Evolutionary conservation across 2,113 vertebrate species (phyloP).

Genomic region (Psephotus haematonotus): DNA sequence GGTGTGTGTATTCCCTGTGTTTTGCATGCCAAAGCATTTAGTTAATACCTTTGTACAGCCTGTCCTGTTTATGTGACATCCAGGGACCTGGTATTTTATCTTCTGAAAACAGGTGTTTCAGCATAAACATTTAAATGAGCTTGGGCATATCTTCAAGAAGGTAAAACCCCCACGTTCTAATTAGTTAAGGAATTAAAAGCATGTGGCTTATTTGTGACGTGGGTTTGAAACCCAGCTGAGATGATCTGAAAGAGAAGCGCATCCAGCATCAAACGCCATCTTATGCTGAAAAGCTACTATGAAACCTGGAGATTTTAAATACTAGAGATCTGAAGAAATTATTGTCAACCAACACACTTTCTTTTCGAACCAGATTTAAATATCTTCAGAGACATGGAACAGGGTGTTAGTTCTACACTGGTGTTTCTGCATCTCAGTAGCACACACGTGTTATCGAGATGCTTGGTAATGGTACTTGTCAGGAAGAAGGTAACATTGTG

Average conservation of each 20-base stretch:
- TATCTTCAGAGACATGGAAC: background rate
- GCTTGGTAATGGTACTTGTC: background rate
- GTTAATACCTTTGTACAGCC: background rate
- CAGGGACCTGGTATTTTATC: constrained; percentile 4
- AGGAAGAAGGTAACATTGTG: background rate
- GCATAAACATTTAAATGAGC: constrained; percentile 43
- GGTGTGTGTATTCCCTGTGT: background rate
- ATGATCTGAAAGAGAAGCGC: background rate
- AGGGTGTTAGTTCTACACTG: background rate
- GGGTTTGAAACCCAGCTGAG: background rate
- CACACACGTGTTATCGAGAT: rapidly evolving
- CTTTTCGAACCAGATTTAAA: background rate
- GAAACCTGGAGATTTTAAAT: background rate
- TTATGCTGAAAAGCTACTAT: background rate
- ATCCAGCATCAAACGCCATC: background rate
- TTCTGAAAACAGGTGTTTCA: constrained; percentile 41
- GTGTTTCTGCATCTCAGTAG: background rate
- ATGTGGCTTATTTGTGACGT: background rate
- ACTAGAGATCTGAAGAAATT: background rate
- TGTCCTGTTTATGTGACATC: background rate
- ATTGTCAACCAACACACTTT: background rate
- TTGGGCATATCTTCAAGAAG: constrained; percentile 24
- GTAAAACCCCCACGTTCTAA: constrained; percentile 2
- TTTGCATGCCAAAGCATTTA: background rate
- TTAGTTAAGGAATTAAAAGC: constrained; percentile 6